phyloP scores from a whole-genome alignment of 2,797 vertebrate genomes.

The Miichthys miiuy region DNA sequence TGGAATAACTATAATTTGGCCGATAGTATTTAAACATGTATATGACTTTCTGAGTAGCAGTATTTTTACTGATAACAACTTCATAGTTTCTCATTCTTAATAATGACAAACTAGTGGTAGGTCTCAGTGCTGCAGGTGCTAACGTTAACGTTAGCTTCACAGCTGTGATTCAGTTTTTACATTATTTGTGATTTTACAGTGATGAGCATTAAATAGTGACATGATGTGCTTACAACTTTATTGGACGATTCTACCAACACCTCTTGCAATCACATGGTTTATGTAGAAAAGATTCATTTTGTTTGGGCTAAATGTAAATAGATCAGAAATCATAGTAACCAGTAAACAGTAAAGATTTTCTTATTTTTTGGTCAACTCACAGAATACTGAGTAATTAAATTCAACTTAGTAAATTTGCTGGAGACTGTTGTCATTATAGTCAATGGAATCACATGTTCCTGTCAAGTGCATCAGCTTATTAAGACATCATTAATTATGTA shows the following conservation, averaged over 20 bases:
- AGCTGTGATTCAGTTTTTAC: too few species aligned
- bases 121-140: too few species aligned
- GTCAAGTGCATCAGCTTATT: constrained; percentile 14
- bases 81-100: too few species aligned
- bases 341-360: background rate
- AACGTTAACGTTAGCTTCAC: too few species aligned
- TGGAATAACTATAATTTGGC: background rate
- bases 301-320: background rate
- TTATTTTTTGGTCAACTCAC: constrained; percentile 6
- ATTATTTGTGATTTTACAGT: background rate
- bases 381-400: constrained; percentile 14
- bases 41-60: background rate
- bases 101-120: too few species aligned
- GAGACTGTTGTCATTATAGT: constrained; percentile 6
- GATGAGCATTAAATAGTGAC: background rate
- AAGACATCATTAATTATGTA: constrained; percentile 6
- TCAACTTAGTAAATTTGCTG: constrained; percentile 4
- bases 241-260: background rate
- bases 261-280: background rate
- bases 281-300: too few species aligned
- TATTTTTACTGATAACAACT: background rate
- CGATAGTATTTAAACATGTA: background rate
- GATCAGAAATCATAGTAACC: constrained; percentile 3
- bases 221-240: background rate
- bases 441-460: constrained; percentile 22